Evolutionary conservation across 2,113 vertebrate genomes (phyloP).

Genomic region (Ibidorhyncha struthersii): DNA sequence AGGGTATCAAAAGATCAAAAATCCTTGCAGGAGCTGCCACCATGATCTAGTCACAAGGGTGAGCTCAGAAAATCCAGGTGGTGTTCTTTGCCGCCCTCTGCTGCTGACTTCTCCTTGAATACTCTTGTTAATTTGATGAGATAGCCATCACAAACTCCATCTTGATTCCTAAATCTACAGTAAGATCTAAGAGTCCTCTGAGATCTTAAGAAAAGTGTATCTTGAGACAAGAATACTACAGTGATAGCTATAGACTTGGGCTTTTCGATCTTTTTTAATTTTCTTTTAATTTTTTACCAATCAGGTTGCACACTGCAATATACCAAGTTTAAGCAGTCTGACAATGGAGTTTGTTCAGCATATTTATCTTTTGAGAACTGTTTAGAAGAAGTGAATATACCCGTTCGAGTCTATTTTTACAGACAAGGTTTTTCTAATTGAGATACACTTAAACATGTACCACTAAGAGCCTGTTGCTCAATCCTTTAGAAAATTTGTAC

Average conservation of each 20-base stretch:
- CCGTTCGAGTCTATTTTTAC: neutral
- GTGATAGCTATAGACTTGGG: neutral
- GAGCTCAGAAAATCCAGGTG: neutral
- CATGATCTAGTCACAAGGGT: fast-evolving
- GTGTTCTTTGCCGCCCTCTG: conserved; percentile 16
- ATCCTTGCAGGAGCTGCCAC: neutral
- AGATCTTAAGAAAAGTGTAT: neutral
- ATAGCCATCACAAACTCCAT: neutral
- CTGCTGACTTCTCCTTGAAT: neutral
- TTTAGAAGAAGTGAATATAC: neutral
- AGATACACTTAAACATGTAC: neutral
- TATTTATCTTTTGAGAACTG: neutral
- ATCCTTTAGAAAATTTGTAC: neutral
- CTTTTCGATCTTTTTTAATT: neutral
- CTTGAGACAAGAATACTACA: neutral
- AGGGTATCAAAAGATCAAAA: neutral
- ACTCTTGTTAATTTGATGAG: neutral
- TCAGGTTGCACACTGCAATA: neutral
- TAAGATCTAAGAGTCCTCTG: neutral
- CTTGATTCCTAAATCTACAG: neutral
- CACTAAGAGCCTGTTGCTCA: neutral
- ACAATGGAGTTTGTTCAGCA: neutral
- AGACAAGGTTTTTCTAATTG: neutral
- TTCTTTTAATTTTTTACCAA: neutral
- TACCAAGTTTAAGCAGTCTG: neutral